Base-by-base conservation (phyloP, 92 coral and sea anemone genomes). In the Blastomussa wellsi region DNA sequence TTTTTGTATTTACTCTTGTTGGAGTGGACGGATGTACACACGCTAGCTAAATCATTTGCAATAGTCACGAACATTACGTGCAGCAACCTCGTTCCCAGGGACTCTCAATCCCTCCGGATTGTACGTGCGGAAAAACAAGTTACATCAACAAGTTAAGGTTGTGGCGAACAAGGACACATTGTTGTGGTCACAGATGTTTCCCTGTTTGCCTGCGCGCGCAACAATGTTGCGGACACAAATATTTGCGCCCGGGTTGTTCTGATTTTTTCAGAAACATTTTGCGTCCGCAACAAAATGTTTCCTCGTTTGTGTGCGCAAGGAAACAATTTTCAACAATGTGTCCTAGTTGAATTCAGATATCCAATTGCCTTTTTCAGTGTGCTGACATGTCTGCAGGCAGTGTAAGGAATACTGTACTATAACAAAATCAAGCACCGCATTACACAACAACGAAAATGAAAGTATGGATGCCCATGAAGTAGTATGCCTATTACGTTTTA, bases 41-140 rank as follows among this genome's bases (percentile, higher is more conserved):
- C 33, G 68, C 33, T 28, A 28, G 31, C 67, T 14, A 33, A 38
- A 16, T 29, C 44, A 38, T 70, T 70, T 24, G 36, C 39, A n/a
- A n/a, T n/a, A n/a, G n/a, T 70, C 48, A 70, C 48, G 48, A 70
- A 70, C 75, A 70, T 70, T 16, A 36, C 75, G 75, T n/a, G n/a
- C n/a, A n/a, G n/a, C n/a, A n/a, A n/a, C n/a, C n/a, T n/a, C n/a
- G n/a, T n/a, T n/a, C n/a, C n/a, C n/a, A n/a, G n/a, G n/a, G n/a
- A n/a, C n/a, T n/a, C n/a, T n/a, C n/a, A n/a, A n/a, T n/a, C n/a
- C n/a, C n/a, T n/a, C n/a, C n/a, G n/a, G n/a, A n/a, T n/a, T n/a
- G n/a, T n/a, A n/a, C n/a, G n/a, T 17, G 47, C 47, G 20, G 44
- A 36, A 11, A 38, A 70, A 37, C 12, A 13, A n/a, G 26, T 19